A percentile compares a stretch with the other conserved stretches of the same genome.
phyloP scores from a whole-genome alignment of 2,797 vertebrate species.

The Hyperoplus immaculatus region DNA sequence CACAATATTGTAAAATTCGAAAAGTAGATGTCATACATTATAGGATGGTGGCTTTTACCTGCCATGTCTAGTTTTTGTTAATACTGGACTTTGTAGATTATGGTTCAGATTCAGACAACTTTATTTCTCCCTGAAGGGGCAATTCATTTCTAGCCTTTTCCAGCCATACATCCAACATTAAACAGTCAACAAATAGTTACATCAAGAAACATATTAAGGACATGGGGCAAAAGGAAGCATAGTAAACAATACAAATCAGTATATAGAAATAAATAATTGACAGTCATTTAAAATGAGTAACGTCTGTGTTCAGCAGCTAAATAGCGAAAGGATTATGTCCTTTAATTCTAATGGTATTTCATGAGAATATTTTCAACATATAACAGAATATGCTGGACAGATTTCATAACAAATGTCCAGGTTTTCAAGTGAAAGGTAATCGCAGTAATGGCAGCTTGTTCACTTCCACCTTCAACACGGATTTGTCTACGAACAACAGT shows the following conservation, averaged over 20 bases:
- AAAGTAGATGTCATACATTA: not conserved
- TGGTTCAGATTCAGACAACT: too few relatives aligned
- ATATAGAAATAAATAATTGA: not conserved
- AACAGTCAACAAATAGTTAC: too few relatives aligned
- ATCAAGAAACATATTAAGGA: too few relatives aligned
- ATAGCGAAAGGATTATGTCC: too few relatives aligned
- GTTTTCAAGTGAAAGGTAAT: not conserved
- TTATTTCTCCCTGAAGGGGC: too few relatives aligned
- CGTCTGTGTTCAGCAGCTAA: too few relatives aligned
- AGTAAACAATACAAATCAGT: too few relatives aligned
- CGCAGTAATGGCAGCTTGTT: slow-evolving; percentile 1
- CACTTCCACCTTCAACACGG: not conserved
- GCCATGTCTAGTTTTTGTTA: not conserved
- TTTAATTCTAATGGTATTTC: slow-evolving; percentile 1
- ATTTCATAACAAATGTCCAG: not conserved
- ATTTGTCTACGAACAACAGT: not conserved
- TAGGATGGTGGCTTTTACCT: not conserved
- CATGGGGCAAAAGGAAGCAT: too few relatives aligned
- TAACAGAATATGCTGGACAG: not conserved
- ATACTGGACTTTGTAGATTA: too few relatives aligned
- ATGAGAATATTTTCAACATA: not conserved
- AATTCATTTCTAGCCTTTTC: too few relatives aligned
- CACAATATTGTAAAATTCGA: not conserved
- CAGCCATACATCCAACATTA: too few relatives aligned
- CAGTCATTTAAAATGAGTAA: not conserved